Evolutionary conservation across 2,113 vertebrate genomes (phyloP).

Genomic region (Riparia riparia): DNA sequence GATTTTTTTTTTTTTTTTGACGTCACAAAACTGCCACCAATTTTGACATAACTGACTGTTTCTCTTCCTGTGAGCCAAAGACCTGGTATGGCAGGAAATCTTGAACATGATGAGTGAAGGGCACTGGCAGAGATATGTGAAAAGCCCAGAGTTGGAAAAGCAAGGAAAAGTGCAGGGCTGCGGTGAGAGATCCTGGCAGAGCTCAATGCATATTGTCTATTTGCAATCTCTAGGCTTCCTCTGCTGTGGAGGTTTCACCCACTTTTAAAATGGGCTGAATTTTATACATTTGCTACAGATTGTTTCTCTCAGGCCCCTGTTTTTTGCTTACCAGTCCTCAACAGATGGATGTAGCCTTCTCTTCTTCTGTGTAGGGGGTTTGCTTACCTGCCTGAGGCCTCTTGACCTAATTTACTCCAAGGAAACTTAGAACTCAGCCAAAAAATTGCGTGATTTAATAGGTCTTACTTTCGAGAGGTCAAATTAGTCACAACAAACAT

Average conservation of each 20-base stretch:
- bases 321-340: background rate
- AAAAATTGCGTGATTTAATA: background rate
- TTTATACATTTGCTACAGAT: background rate
- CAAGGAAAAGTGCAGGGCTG: background rate
- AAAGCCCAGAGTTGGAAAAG: background rate
- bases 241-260: background rate
- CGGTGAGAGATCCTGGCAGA: background rate
- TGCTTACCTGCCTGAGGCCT: constrained; percentile 7
- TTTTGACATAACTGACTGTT: background rate
- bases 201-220: background rate
- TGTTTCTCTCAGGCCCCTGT: background rate
- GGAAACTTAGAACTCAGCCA: background rate
- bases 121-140: background rate
- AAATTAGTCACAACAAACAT: background rate
- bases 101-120: background rate
- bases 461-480: background rate
- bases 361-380: background rate
- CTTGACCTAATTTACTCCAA: constrained; percentile 29
- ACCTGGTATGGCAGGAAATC: background rate
- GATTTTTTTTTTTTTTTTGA: background rate
- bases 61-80: background rate
- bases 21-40: background rate
- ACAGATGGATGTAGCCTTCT: background rate
- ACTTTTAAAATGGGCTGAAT: background rate
- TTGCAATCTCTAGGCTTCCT: background rate